Evolutionary conservation across 2,113 vertebrate species (phyloP).

Genomic region (Syrmaticus mikado): DNA sequence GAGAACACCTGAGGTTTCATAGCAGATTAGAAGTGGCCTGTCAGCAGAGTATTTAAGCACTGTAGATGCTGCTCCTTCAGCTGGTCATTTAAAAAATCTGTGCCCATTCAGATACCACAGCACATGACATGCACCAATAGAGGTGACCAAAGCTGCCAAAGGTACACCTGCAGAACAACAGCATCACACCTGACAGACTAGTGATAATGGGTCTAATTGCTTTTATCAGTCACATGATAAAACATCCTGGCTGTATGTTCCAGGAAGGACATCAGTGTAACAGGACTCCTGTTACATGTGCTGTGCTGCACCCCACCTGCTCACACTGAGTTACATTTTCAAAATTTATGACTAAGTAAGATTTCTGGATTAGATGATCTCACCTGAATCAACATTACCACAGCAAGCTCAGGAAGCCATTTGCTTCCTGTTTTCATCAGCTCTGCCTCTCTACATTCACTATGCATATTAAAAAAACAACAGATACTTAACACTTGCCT

Average conservation of each 20-base stretch:
- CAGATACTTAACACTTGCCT: slow-evolving; percentile 46
- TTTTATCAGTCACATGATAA: neutral
- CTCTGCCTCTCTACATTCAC: neutral
- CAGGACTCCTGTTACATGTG: neutral
- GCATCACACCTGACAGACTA: neutral
- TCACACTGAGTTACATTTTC: neutral
- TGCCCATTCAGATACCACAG: neutral
- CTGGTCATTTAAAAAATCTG: neutral
- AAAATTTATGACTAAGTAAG: slow-evolving; percentile 45
- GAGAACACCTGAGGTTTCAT: neutral
- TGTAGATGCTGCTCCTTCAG: neutral
- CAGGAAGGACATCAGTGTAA: neutral
- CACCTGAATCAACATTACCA: slow-evolving; percentile 23
- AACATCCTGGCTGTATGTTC: neutral
- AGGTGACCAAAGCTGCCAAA: neutral
- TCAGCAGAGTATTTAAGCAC: neutral
- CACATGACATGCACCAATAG: neutral
- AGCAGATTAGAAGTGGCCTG: neutral
- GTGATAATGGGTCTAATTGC: neutral
- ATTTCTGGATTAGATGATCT: slow-evolving; percentile 14
- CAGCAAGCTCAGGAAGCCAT: slow-evolving; percentile 1
- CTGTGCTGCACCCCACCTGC: neutral
- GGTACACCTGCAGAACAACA: neutral
- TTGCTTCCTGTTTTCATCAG: neutral
- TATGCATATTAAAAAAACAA: neutral